These are phyloP conservation scores for Erebia aethiops DNA, from an alignment of 2,888 invertebrate species.

Conservation along the genomic window DNA sequence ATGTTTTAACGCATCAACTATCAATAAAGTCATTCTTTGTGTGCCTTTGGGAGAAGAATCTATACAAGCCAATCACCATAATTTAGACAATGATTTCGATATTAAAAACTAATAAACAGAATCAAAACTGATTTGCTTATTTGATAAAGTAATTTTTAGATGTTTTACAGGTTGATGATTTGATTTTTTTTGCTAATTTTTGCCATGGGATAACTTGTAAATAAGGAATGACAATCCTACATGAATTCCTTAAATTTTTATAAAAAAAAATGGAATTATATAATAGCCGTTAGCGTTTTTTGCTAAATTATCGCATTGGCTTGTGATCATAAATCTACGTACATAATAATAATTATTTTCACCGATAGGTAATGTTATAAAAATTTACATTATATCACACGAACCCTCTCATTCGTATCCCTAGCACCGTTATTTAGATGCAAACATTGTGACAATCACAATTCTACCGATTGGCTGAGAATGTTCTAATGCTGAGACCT, in stretches of 20 bases:
- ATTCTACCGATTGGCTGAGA: neutral
- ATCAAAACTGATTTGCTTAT: neutral
- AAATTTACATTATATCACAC: constrained; percentile 79
- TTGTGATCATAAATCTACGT: constrained; percentile 32
- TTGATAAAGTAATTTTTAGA: too few species aligned
- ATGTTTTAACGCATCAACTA: neutral
- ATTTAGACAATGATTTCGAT: constrained; percentile 12
- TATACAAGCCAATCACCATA: constrained; percentile 47
- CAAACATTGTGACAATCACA: neutral
- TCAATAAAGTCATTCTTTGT: constrained; percentile 45
- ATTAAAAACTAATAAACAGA: neutral
- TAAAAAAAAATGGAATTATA: neutral
- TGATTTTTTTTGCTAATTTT: too few species aligned
- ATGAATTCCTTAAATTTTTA: too few species aligned
- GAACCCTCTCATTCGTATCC: constrained; percentile 50
- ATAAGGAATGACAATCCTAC: too few species aligned
- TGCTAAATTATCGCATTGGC: constrained; percentile 31
- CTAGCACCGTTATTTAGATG: neutral
- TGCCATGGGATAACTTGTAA: too few species aligned
- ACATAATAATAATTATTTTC: constrained; percentile 41
- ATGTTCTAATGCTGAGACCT: neutral
- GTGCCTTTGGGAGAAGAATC: constrained; percentile 66
- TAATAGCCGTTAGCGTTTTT: neutral
- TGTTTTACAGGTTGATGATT: too few species aligned
- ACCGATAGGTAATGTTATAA: constrained; percentile 57